These are phyloP conservation scores for Archegozetes longisetosus DNA, from an alignment of 1,140 invertebrate genomes.

Conservation along the genomic window DNA sequence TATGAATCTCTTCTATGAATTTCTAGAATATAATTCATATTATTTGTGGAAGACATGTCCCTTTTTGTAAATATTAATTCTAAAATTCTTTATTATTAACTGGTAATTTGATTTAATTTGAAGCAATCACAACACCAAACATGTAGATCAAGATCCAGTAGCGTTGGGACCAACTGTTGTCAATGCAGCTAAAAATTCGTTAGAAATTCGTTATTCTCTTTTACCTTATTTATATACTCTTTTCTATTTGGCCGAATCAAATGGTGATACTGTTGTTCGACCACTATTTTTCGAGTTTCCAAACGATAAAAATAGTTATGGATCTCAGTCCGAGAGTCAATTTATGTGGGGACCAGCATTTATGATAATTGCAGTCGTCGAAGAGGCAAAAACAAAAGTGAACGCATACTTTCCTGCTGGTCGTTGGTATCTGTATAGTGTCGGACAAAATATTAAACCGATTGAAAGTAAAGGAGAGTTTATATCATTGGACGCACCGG, in stretches of 20 bases:
- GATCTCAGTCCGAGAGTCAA: conserved; percentile 49
- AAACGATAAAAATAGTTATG: conserved; percentile 42
- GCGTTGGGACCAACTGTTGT: conserved; percentile 45
- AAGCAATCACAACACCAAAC: conserved; percentile 61
- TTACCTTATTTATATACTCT: conserved; percentile 51
- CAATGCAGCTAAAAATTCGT: conserved; percentile 41
- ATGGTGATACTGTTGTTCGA: conserved; percentile 34
- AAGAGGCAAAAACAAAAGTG: conserved; percentile 25
- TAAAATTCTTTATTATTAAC: neutral
- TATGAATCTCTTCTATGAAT: neutral
- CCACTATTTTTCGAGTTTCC: conserved; percentile 32
- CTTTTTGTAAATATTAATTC: neutral
- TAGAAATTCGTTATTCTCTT: conserved; percentile 49
- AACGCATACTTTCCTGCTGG: conserved; percentile 48
- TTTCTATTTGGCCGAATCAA: conserved; percentile 26
- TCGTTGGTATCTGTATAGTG: conserved; percentile 43
- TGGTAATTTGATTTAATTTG: neutral
- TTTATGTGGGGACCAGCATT: conserved; percentile 32
- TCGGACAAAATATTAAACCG: conserved; percentile 38
- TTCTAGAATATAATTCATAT: no score
- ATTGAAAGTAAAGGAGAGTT: conserved; percentile 34
- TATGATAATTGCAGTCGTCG: conserved; percentile 29
- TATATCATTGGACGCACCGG: conserved; percentile 36
- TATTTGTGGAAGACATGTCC: no score
- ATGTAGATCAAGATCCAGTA: conserved; percentile 34